Evolutionary conservation across 2,113 vertebrate genomes (phyloP).

Genomic region (Amphiprion percula): DNA sequence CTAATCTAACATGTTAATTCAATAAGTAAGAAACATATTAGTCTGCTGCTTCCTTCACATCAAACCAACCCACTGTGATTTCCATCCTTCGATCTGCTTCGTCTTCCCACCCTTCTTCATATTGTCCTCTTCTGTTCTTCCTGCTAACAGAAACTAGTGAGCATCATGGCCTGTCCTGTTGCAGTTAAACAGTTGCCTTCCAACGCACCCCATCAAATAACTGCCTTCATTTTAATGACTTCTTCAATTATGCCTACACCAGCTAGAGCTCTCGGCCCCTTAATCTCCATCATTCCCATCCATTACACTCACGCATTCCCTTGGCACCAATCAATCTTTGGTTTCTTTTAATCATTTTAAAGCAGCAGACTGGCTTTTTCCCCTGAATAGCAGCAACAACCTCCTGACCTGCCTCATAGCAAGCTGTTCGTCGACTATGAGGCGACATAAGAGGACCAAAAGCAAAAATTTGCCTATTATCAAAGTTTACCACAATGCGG

Average conservation of each 20-base stretch:
- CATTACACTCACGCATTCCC: conserved; percentile 64
- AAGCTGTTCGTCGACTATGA: conserved; percentile 27
- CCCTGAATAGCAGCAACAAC: conserved; percentile 39
- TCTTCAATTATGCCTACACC: conserved; percentile 66
- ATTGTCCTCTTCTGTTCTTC: background rate
- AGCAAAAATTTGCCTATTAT: background rate
- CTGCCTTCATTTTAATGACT: conserved; percentile 66
- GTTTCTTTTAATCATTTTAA: conserved; percentile 55
- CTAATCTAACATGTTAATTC: background rate
- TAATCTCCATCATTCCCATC: conserved; percentile 70
- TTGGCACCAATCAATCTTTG: conserved; percentile 58
- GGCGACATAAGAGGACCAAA: background rate
- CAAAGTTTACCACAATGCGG: conserved; percentile 9
- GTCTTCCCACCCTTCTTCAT: background rate
- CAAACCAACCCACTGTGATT: background rate
- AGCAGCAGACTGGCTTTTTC: conserved; percentile 5
- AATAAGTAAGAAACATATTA: background rate
- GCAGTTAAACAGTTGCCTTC: conserved; percentile 28
- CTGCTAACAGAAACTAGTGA: conserved; percentile 9
- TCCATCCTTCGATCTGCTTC: background rate
- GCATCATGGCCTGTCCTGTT: background rate
- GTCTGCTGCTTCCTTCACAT: background rate
- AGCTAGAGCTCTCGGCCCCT: conserved; percentile 47
- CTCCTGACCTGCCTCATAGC: conserved; percentile 10
- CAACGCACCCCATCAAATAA: conserved; percentile 48